These are phyloP conservation scores for Campoplex capitator DNA, from an alignment of 2,888 invertebrate species.

Conservation along the genomic window DNA sequence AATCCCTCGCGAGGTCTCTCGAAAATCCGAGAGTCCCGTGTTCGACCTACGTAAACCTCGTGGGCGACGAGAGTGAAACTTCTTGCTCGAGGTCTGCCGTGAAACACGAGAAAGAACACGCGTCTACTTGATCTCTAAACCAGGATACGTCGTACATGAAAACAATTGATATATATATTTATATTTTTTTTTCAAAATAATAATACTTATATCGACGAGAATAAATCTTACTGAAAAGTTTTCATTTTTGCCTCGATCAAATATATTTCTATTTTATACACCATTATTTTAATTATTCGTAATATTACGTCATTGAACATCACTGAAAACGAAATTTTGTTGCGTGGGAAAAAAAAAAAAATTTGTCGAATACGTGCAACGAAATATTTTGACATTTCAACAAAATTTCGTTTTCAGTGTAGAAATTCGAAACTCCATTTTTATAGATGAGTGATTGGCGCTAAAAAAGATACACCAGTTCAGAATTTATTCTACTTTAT, in stretches of 20 bases:
- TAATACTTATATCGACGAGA: not conserved
- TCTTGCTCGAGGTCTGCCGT: slow-evolving; percentile 44
- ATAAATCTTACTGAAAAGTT: slow-evolving; percentile 1
- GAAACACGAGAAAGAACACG: slow-evolving; percentile 39
- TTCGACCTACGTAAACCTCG: slow-evolving; percentile 65
- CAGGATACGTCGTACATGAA: slow-evolving; percentile 37
- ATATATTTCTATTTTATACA: not conserved
- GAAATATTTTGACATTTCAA: too few relatives aligned
- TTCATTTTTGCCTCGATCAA: not conserved
- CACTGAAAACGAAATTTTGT: too few relatives aligned
- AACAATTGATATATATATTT: slow-evolving; percentile 23
- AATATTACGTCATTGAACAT: not conserved
- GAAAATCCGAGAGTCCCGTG: slow-evolving; percentile 45
- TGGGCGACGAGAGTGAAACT: slow-evolving; percentile 68
- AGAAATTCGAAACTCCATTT: not conserved
- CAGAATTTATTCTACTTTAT: not conserved
- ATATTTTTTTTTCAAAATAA: not conserved
- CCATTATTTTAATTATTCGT: not conserved
- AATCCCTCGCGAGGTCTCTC: slow-evolving; percentile 45
- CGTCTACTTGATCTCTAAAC: slow-evolving; percentile 50
- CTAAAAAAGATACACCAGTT: not conserved
- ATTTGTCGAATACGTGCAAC: too few relatives aligned
- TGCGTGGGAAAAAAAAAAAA: too few relatives aligned
- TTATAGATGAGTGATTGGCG: not conserved
- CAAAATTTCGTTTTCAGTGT: too few relatives aligned